Evolutionary conservation across 2,888 invertebrate species (phyloP), one percentile per base, ranked within the genome.

Genomic region (Drosophila paramelanica): DNA sequence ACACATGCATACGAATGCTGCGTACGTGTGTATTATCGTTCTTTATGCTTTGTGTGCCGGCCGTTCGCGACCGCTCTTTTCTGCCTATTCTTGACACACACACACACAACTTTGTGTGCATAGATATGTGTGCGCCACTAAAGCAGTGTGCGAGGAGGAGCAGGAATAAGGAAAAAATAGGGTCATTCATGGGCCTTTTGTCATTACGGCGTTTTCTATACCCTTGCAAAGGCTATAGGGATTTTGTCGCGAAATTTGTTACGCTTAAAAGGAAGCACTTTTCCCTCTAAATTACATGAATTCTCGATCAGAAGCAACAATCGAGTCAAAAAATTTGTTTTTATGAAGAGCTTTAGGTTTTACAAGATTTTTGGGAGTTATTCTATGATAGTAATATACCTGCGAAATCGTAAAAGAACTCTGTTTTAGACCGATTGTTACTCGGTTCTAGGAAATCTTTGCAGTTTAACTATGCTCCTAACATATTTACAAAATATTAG

Each of bases 41-140:
- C 81, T 75, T 78, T 80, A 80, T 81, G 78, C 78, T 80, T 75
- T 81, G 79, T 79, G 53, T 79, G 77, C 85, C 79, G 82, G 82
- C 76, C 62, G 53, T 62, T 57, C 75, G 66, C 62, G 11, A 13
- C 77, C 52, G 74, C 52, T 56, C 38, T 62, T 67, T 60, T 74
- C 62, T 64, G 82, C 71, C 84, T 80, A 77, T 82, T 84, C 84
- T 81, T 67, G 56, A 75, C 59, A 69, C 77, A 70, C 69, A 59
- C 59, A 49, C 43, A 58, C 17, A 17, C 17, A 17, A 17, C 17
- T 67, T 45, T 51, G 47, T 36, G 57, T 52, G 41, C 50, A 79
- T 66, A 72, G 47, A 56, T 71, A 75, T 73, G 68, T 79, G 62
- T 72, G 61, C 55, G 64, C 60, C 67, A 75, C 73, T 67, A 36